Evolutionary conservation across 2,797 vertebrate genomes (phyloP).

Genomic region (Ispidina picta): DNA sequence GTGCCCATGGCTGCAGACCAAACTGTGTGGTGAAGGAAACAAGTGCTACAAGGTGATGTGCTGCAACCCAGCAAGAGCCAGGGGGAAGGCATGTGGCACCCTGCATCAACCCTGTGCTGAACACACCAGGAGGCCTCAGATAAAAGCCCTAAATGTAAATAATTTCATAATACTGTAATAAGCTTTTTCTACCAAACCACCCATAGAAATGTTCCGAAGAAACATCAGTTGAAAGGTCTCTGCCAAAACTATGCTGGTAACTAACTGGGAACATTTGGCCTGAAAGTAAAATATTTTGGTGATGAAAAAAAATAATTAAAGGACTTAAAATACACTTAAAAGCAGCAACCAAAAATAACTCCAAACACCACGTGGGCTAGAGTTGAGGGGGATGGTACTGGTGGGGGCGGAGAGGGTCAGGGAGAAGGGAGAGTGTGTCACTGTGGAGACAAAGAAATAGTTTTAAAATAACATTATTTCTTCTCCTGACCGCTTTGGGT

Average conservation of each 20-base stretch:
- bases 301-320: neutral
- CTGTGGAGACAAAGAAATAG: neutral
- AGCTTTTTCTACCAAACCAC: constrained; percentile 60
- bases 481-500: neutral
- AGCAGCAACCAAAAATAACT: constrained; percentile 45
- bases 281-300: constrained; percentile 48
- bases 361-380: neutral
- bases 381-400: neutral
- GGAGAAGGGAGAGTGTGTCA: neutral
- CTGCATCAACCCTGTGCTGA: neutral
- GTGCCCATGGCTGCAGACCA: neutral
- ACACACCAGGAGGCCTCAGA: neutral
- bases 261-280: constrained; percentile 28
- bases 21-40: rapidly evolving
- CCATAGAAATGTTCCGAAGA: neutral
- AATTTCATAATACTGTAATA: constrained; percentile 37
- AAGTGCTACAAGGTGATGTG: neutral
- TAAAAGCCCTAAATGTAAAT: neutral
- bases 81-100: neutral
- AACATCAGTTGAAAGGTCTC: constrained; percentile 5
- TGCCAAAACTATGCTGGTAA: constrained; percentile 56
- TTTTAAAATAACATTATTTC: neutral
- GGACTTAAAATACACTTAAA: neutral
- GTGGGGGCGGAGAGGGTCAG: neutral
- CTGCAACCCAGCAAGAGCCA: neutral